A percentile compares a stretch with the other conserved stretches of the same genome.
Conservation (phyloP, 35 echinoderm and acorn worm genomes). For the Chiridota heheva region DNA sequence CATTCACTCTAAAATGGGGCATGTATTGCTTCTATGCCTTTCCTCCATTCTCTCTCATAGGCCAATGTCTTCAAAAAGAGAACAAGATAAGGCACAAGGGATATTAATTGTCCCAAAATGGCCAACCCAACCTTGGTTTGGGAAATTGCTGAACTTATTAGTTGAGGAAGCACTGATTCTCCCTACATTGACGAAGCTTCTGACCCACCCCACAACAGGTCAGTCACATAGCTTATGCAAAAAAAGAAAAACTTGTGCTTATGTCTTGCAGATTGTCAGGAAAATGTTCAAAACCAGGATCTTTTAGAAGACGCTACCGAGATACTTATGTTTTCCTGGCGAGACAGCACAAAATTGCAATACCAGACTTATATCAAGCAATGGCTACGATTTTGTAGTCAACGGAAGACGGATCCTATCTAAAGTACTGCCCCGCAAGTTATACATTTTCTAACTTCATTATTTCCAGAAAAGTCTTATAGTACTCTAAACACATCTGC, state of each 20-base stretch:
- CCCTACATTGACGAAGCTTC: not conserved
- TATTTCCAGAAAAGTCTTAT: not conserved
- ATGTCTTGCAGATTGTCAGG: constrained; percentile 50
- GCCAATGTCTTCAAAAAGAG: constrained; percentile 7
- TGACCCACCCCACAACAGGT: not conserved
- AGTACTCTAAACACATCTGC: constrained; percentile 31
- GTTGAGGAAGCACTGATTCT: not conserved
- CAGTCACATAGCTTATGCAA: not conserved
- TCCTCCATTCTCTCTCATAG: constrained; percentile 14
- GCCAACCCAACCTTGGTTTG: constrained; percentile 24
- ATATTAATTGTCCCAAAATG: constrained; percentile 31
- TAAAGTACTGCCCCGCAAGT: not conserved
- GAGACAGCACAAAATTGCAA: not conserved
- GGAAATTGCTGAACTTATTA: not conserved
- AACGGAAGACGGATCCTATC: constrained; percentile 7
- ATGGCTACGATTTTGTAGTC: constrained; percentile 34
- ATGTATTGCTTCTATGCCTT: constrained; percentile 31
- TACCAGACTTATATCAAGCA: constrained; percentile 4
- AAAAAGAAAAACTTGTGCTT: not conserved
- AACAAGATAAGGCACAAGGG: constrained; percentile 18
- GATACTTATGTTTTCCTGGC: constrained; percentile 1
- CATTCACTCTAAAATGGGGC: constrained; percentile 3
- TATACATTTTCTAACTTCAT: not conserved
- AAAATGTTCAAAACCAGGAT: not conserved
- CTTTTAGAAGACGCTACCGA: not conserved